A percentile compares a stretch with the other conserved stretches of the same genome.
These are phyloP conservation scores for Drosophila nikananu DNA, from an alignment of 1,140 invertebrate genomes.

Conservation along the genomic window DNA sequence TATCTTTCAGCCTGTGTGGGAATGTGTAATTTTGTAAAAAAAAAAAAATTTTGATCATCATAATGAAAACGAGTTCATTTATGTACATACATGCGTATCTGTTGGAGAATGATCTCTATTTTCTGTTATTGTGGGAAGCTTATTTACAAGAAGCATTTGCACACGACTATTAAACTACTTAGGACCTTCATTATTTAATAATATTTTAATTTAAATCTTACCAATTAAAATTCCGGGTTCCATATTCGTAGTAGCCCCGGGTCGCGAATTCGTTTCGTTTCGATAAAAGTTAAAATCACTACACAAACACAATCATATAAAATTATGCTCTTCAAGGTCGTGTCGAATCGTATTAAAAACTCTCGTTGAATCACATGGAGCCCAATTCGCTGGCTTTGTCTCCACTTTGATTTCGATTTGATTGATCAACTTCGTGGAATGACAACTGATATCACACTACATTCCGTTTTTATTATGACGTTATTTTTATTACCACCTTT, in stretches of 20 bases:
- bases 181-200: too few species aligned
- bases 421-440: slow-evolving; percentile 36
- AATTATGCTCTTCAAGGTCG: slow-evolving; percentile 33
- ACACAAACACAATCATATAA: slow-evolving; percentile 20
- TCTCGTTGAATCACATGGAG: slow-evolving; percentile 60
- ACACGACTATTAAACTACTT: neutral
- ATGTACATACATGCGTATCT: neutral
- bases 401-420: slow-evolving; percentile 22
- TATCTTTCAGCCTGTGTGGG: slow-evolving; percentile 3
- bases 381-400: slow-evolving; percentile 25
- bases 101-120: neutral
- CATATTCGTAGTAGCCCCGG: slow-evolving; percentile 59
- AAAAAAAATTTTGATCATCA: neutral
- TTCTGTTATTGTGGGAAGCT: neutral
- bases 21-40: neutral
- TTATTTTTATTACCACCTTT: slow-evolving; percentile 34
- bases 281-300: slow-evolving; percentile 37
- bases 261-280: slow-evolving; percentile 30
- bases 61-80: neutral
- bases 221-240: slow-evolving; percentile 83
- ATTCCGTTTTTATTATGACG: slow-evolving; percentile 27
- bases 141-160: too few species aligned
- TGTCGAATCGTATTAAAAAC: slow-evolving; percentile 30
- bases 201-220: slow-evolving; percentile 20
- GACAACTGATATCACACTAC: slow-evolving; percentile 21